Evolutionary conservation across 2,888 invertebrate genomes (phyloP).

Genomic region (Xanthorhoe spadicearia): DNA sequence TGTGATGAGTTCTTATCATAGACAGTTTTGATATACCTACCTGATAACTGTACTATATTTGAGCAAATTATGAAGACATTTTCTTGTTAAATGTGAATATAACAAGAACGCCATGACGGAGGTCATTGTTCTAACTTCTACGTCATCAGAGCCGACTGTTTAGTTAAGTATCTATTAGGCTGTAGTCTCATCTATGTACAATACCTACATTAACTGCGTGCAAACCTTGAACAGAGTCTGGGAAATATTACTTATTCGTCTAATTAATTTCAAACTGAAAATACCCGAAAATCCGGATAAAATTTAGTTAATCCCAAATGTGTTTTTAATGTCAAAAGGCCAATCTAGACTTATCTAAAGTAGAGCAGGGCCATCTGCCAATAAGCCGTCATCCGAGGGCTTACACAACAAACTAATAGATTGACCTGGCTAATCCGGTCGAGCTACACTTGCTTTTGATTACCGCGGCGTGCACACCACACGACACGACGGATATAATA

Average conservation of each 20-base stretch:
- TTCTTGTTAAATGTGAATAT: too few relatives aligned
- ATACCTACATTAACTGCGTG: too few relatives aligned
- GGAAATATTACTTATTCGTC: too few relatives aligned
- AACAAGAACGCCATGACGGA: not conserved
- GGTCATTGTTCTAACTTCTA: not conserved
- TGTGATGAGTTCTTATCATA: not conserved
- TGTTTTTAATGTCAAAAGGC: not conserved
- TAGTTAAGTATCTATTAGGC: too few relatives aligned
- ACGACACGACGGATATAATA: conserved; percentile 14
- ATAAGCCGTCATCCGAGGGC: conserved; percentile 44
- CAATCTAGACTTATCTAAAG: conserved; percentile 14
- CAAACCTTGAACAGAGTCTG: too few relatives aligned
- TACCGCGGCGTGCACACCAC: conserved; percentile 15
- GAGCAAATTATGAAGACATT: too few relatives aligned
- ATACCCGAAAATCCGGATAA: not conserved
- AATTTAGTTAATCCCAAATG: not conserved
- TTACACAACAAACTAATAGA: conserved; percentile 50
- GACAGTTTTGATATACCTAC: not conserved
- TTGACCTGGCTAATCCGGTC: conserved; percentile 42
- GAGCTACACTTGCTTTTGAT: conserved; percentile 39
- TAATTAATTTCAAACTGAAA: not conserved
- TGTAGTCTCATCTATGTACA: too few relatives aligned
- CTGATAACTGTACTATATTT: not conserved
- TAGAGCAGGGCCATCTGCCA: conserved; percentile 30
- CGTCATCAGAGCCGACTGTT: not conserved